These are phyloP conservation scores for Scelioninae gen. 2 DNA, from an alignment of 2,888 invertebrate species.

Conservation along the genomic window DNA sequence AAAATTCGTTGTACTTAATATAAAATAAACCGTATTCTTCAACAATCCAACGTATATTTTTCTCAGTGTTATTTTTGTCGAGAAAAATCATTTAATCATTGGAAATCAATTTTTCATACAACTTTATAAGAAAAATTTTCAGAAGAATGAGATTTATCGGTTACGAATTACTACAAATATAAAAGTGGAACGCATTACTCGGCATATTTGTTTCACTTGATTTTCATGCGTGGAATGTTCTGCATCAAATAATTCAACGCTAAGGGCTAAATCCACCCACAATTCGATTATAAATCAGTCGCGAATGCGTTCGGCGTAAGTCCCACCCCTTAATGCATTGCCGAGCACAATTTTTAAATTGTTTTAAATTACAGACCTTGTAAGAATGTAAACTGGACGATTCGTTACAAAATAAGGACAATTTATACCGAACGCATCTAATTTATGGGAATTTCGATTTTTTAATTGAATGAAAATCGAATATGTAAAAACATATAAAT, in stretches of 20 bases:
- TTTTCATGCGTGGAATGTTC: slow-evolving; percentile 25
- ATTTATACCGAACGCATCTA: too few species aligned
- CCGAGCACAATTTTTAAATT: slow-evolving; percentile 67
- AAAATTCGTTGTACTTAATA: too few species aligned
- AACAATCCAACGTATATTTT: too few species aligned
- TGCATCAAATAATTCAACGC: slow-evolving; percentile 50
- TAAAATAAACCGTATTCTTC: too few species aligned
- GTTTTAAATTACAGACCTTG: slow-evolving; percentile 69
- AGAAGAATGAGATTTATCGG: slow-evolving; percentile 47
- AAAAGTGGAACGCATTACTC: slow-evolving; percentile 31
- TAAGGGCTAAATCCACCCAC: slow-evolving; percentile 67
- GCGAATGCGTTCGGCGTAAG: slow-evolving; percentile 59
- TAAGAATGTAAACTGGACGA: slow-evolving; percentile 39
- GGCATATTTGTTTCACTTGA: slow-evolving; percentile 38
- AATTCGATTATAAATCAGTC: slow-evolving; percentile 67
- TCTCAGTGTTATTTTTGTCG: too few species aligned
- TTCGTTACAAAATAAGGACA: too few species aligned
- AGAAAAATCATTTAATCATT: too few species aligned
- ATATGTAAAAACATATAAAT: too few species aligned
- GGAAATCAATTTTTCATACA: too few species aligned
- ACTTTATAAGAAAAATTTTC: too few species aligned
- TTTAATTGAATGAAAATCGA: too few species aligned
- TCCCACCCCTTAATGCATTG: slow-evolving; percentile 47
- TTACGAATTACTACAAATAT: slow-evolving; percentile 34
- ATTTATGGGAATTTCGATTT: too few species aligned